Conservation (phyloP, 2,113 vertebrate species). For the Vicugna pacos region DNA sequence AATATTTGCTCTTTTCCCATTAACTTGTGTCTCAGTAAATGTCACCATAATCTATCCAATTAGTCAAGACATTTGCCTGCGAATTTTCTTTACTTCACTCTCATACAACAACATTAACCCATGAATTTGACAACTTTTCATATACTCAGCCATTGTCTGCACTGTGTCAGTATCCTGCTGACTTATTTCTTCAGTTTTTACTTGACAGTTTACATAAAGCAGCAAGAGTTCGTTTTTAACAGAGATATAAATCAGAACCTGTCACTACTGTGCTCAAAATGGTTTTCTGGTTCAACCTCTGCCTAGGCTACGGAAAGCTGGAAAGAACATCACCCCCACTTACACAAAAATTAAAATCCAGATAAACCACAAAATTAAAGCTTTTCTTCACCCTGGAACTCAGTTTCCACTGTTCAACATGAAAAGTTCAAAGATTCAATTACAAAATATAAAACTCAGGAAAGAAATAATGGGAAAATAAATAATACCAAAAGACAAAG, state of each 20-base stretch:
- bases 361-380: background rate
- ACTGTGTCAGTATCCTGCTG: background rate
- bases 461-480: background rate
- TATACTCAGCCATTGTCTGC: background rate
- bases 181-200: background rate
- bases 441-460: background rate
- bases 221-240: background rate
- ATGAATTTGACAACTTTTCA: constrained; percentile 12
- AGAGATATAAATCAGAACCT: background rate
- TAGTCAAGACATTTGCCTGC: background rate
- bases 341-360: background rate
- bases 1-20: background rate
- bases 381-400: background rate
- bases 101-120: background rate
- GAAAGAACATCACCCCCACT: background rate
- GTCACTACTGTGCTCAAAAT: background rate
- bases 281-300: background rate
- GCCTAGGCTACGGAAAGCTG: background rate
- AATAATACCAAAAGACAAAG: background rate
- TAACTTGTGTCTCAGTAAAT: constrained; percentile 15
- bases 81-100: background rate
- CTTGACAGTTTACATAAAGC: background rate
- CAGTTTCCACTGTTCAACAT: background rate
- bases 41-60: background rate
- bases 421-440: background rate